Evolutionary conservation across 2,888 invertebrate species (phyloP).

Genomic region (Xiphydria camelus): DNA sequence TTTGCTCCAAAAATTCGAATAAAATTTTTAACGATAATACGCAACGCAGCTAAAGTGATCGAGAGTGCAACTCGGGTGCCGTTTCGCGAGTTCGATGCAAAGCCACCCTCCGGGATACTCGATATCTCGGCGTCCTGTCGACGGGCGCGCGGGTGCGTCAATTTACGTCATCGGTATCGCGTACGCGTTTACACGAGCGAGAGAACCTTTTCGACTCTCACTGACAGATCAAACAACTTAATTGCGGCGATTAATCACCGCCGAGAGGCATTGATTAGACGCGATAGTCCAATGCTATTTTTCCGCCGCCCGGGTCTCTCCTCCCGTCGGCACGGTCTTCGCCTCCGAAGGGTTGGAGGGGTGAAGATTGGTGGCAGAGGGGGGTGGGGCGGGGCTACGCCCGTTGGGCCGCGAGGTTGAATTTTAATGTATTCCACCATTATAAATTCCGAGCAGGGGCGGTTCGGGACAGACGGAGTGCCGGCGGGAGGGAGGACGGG

Average conservation of each 20-base stretch:
- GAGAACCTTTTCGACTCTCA: neutral
- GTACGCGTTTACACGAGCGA: no score
- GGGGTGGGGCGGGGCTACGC: constrained; percentile 14
- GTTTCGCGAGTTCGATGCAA: no score
- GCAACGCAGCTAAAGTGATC: no score
- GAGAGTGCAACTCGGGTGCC: no score
- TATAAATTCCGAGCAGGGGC: constrained; percentile 49
- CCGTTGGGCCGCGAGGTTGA: constrained; percentile 41
- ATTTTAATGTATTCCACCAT: constrained; percentile 50
- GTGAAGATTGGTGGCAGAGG: neutral
- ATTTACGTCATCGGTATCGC: no score
- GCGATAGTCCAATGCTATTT: neutral
- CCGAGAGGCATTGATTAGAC: neutral
- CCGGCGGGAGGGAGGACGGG: constrained; percentile 18
- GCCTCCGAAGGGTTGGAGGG: neutral
- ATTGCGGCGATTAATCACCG: neutral
- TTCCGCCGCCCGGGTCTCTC: neutral
- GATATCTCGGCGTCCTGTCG: no score
- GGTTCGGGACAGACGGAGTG: constrained; percentile 17
- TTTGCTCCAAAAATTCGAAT: no score
- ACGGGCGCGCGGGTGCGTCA: no score
- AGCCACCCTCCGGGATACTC: no score
- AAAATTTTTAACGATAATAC: no score
- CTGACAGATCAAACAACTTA: neutral
- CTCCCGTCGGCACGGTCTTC: neutral